These are phyloP conservation scores for Panthera tigris DNA, from an alignment of 2,113 vertebrate species.

Conservation along the genomic window DNA sequence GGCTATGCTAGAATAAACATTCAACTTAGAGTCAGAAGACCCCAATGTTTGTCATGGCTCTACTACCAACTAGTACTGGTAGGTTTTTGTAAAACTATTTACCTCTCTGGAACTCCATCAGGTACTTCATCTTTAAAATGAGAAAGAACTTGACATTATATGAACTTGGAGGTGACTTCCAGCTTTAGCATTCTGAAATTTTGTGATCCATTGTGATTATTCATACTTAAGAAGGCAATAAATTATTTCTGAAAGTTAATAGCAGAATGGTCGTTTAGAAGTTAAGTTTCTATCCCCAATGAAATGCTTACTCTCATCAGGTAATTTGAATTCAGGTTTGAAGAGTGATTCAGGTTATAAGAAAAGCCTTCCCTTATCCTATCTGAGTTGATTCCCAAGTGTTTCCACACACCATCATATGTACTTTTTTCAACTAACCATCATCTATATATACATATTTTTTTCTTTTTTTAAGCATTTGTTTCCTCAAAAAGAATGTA, in stretches of 20 bases:
- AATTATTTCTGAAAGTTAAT: neutral
- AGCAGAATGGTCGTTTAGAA: neutral
- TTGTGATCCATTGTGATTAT: neutral
- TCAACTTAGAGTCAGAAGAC: neutral
- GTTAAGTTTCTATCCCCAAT: neutral
- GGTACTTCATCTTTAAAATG: neutral
- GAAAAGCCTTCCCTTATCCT: neutral
- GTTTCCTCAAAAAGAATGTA: neutral
- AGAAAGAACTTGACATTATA: neutral
- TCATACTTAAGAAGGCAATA: neutral
- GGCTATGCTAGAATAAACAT: rapidly evolving
- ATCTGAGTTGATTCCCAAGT: neutral
- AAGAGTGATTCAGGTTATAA: neutral
- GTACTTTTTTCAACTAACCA: neutral
- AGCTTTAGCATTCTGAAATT: neutral
- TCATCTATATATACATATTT: neutral
- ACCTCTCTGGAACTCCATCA: neutral
- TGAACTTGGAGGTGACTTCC: neutral
- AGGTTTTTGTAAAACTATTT: neutral
- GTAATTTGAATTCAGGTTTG: neutral
- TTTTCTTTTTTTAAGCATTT: neutral
- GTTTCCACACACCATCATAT: neutral
- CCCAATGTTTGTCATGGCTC: neutral
- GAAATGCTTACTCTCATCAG: neutral
- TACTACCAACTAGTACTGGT: neutral